Evolutionary conservation across 1,140 invertebrate species (phyloP), one percentile per base, ranked within the genome.

Genomic region (Trichonephila clavata): DNA sequence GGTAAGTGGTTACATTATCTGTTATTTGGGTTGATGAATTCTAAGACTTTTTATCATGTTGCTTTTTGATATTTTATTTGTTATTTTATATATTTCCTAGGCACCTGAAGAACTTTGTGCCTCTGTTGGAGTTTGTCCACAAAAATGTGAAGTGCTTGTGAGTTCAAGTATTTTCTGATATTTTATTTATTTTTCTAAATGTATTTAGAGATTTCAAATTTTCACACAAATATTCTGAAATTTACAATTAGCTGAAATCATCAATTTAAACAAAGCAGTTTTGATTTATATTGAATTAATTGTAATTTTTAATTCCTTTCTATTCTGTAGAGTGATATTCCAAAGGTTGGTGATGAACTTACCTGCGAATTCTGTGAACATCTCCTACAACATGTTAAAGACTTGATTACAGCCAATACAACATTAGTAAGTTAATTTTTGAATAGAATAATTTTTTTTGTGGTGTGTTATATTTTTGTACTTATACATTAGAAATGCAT

Each of bases 401-500:
- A 98, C 95, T 96, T 98, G 32, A 95, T 98, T 0, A 96, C 98
- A 57, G 97, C 98, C n/a, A 98, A 98, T 95, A 98, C 98, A 1
- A 98, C 98, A 0, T 97, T 98, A 20, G 94, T 94, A 39, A 39
- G 32, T 39, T 39, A 39, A n/a, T n/a, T n/a, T n/a, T n/a, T n/a
- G n/a, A n/a, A 39, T 39, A 39, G 32, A 39, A 32, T 32, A 32
- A 1, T 32, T 39, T 39, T 39, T 39, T 39, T 3, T 39, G 32
- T 39, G 32, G 32, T 39, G 1, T 39, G 0, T 39, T 39, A 39
- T 1, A 39, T 39, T 39, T 39, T 39, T 39, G 2, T 39, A 39
- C 4, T 39, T 39, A 3, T 39, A 39, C 32, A 39, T 39, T 39
- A 39, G 32, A 39, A 39, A 39, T 39, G 32, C 32, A 39, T 39